A percentile compares a stretch with the other conserved stretches of the same genome.
phyloP scores from a whole-genome alignment of 2,888 invertebrate genomes.

The Venustoraphidia nigricollis region DNA sequence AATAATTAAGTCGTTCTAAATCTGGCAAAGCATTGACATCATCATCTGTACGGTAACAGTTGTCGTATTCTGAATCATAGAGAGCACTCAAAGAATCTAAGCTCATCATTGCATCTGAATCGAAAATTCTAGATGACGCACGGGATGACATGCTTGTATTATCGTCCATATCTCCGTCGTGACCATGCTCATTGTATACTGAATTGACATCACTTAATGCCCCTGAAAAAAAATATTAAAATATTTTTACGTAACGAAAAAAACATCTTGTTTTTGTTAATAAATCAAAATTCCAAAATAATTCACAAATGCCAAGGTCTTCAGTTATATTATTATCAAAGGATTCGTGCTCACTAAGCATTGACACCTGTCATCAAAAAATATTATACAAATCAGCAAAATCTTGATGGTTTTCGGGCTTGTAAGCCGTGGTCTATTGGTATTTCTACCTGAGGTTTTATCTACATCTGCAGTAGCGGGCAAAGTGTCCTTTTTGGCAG shows the following conservation, averaged over 20 bases:
- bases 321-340: background rate
- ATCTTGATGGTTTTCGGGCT: too few relatives aligned
- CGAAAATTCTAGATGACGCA: constrained; percentile 67
- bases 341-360: too few relatives aligned
- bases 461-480: too few relatives aligned
- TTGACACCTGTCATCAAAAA: too few relatives aligned
- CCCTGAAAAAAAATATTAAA: constrained; percentile 26
- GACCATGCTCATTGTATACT: constrained; percentile 47
- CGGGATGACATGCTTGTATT: constrained; percentile 70
- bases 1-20: constrained; percentile 28
- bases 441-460: too few relatives aligned
- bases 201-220: constrained; percentile 78
- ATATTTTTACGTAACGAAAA: background rate
- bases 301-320: background rate
- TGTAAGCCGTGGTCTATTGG: too few relatives aligned
- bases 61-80: constrained; percentile 63
- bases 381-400: too few relatives aligned
- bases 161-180: constrained; percentile 39
- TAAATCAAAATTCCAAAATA: background rate
- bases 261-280: too few relatives aligned
- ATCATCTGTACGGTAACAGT: constrained; percentile 38
- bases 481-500: too few relatives aligned
- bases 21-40: constrained; percentile 29
- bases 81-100: constrained; percentile 69
- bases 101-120: constrained; percentile 60